Evolutionary conservation across 2,797 vertebrate genomes (phyloP), one percentile per base, ranked within the genome.

Genomic region (Microchirus variegatus): DNA sequence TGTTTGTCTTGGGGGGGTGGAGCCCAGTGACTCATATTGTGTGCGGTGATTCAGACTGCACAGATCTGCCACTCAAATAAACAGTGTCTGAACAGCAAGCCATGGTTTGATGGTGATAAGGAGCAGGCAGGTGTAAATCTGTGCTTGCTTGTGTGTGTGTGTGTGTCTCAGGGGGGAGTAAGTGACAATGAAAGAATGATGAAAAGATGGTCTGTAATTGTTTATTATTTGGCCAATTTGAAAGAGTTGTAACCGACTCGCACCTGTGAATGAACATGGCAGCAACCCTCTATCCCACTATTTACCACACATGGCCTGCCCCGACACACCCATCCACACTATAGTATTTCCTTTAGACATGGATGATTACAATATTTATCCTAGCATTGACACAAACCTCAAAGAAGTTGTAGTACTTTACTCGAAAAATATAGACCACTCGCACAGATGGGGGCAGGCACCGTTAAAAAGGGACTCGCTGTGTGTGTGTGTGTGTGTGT

Each of bases 11-110:
- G 10, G 22, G 31, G 22, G 31, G 53, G 53, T 10, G 51, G 19
- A 26, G 45, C 40, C 60, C 64, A 63, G 64, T 69, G 80, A 78
- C 69, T 84, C 77, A 69, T 77, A 77, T 80, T 81, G 78, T 73
- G 22, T 22, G 22, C 5, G 73, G 72, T 44, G 59, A 80, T 77
- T 83, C 70, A 67, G 61, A 62, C 63, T 64, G 63, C 58, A 56
- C 66, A 67, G 17, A 52, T 46, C 67, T 78, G 82, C 71, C 70
- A 76, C 59, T 85, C 81, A 86, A 77, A 76, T 59, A 66, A 77
- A 79, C 54, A 71, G 36, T 10, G n/a, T 53, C 41, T 70, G 74
- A 82, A 75, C 55, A 22, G 22, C 10, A 7, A 75, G 83, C 73
- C 72, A 75, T 60, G 69, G 64, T 80, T 75, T 79, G 79, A 82